Percentiles rank a stretch among this genome's conserved stretches.
phyloP scores from a whole-genome alignment of 1,140 invertebrate genomes.

The Magallana ariakensis region DNA sequence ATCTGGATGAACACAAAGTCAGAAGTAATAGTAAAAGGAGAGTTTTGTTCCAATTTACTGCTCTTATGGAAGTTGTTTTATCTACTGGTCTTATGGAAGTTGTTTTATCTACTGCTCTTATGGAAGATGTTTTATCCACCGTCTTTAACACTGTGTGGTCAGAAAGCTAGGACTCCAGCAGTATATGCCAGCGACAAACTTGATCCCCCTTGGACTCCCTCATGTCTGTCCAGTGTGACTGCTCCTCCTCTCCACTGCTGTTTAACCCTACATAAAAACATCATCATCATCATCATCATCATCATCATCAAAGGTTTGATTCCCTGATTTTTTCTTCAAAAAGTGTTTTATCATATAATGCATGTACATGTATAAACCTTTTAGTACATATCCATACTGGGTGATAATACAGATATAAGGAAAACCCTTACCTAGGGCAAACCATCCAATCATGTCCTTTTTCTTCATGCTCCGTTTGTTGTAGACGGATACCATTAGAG shows the following conservation, averaged over 20 bases:
- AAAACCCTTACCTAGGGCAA: conserved; percentile 85
- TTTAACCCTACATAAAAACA: conserved; percentile 83
- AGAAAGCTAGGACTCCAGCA: conserved; percentile 80
- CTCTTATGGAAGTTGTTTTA: neutral
- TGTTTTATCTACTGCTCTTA: neutral
- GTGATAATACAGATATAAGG: too few species aligned
- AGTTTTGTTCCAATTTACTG: neutral
- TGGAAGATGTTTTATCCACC: neutral
- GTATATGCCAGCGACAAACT: conserved; percentile 88
- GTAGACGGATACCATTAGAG: conserved; percentile 95
- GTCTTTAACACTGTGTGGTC: too few species aligned
- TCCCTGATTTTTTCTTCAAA: neutral
- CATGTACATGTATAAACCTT: too few species aligned
- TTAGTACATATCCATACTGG: too few species aligned
- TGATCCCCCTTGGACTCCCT: conserved; percentile 86
- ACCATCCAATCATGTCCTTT: conserved; percentile 98
- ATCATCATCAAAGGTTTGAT: neutral
- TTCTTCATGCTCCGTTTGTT: conserved; percentile 94
- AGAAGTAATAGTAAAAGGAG: too few species aligned
- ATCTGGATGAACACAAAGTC: too few species aligned
- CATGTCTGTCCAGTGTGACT: conserved; percentile 97
- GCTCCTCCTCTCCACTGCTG: conserved; percentile 93
- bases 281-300: neutral
- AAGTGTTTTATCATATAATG: neutral
- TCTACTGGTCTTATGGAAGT: neutral